These are phyloP conservation scores for Cyrtodaria siliqua DNA, from an alignment of 2,888 invertebrate species.

Conservation along the genomic window DNA sequence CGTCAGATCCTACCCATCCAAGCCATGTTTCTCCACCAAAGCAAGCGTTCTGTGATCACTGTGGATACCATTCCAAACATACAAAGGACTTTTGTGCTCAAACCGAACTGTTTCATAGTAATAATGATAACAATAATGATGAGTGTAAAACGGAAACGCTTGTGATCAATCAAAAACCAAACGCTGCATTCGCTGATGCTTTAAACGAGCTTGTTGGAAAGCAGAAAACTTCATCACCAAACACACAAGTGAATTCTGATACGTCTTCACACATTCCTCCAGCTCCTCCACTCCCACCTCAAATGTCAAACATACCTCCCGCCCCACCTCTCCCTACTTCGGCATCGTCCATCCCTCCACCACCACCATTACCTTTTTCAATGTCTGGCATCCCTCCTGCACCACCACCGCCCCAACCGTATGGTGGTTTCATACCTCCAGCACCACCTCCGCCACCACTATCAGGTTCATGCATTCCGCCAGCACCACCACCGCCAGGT, in stretches of 20 bases:
- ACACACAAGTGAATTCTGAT: no score
- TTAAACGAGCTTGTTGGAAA: slow-evolving; percentile 38
- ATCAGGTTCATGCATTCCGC: slow-evolving; percentile 85
- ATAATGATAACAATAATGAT: no score
- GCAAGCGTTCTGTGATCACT: slow-evolving; percentile 57
- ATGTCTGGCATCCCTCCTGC: slow-evolving; percentile 68
- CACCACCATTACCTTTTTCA: slow-evolving; percentile 33
- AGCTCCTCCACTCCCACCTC: slow-evolving; percentile 68
- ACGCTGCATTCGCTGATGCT: slow-evolving; percentile 29
- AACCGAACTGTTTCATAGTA: slow-evolving; percentile 29
- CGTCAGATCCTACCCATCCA: slow-evolving; percentile 9
- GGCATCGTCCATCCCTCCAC: slow-evolving; percentile 50
- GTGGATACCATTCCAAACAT: slow-evolving; percentile 56
- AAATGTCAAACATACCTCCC: slow-evolving; percentile 72
- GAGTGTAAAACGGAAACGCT: no score
- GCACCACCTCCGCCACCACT: slow-evolving; percentile 82
- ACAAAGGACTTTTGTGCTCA: slow-evolving; percentile 46
- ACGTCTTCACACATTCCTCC: slow-evolving; percentile 43
- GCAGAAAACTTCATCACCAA: not conserved
- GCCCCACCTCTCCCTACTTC: slow-evolving; percentile 76
- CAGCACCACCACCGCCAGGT: slow-evolving; percentile 71
- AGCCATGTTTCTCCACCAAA: not conserved
- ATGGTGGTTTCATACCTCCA: slow-evolving; percentile 63
- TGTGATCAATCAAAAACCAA: slow-evolving; percentile 8
- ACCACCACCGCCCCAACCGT: slow-evolving; percentile 85